phyloP scores from a whole-genome alignment of 2,113 vertebrate species.

The Lontra canadensis region DNA sequence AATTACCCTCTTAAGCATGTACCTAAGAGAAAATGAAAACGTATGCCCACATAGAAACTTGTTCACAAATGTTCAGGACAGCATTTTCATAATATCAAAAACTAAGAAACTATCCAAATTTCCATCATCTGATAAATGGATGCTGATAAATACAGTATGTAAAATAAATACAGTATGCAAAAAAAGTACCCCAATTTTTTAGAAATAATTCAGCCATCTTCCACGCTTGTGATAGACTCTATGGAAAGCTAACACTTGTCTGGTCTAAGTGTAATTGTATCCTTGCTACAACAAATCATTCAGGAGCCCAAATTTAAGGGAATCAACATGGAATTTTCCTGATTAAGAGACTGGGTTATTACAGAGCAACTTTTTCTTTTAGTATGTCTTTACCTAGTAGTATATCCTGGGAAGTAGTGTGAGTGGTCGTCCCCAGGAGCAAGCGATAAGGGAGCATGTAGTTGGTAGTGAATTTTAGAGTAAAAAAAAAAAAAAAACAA shows the following conservation, averaged over 20 bases:
- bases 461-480: neutral
- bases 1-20: neutral
- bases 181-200: neutral
- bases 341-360: neutral
- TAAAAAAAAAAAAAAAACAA: neutral
- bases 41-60: neutral
- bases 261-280: neutral
- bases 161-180: neutral
- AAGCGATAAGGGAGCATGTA: neutral
- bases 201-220: neutral
- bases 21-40: neutral
- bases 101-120: neutral
- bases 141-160: neutral
- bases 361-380: neutral
- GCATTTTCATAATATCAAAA: neutral
- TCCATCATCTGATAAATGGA: neutral
- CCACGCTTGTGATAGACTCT: neutral
- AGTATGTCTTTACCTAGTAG: neutral
- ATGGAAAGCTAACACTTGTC: neutral
- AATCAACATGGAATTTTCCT: neutral
- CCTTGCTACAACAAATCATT: neutral
- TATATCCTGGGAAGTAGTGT: neutral
- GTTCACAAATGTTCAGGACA: neutral
- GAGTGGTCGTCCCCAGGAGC: neutral
- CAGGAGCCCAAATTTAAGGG: neutral